These are phyloP conservation scores for Orthosia cruda DNA, from an alignment of 2,888 invertebrate species.

Conservation along the genomic window DNA sequence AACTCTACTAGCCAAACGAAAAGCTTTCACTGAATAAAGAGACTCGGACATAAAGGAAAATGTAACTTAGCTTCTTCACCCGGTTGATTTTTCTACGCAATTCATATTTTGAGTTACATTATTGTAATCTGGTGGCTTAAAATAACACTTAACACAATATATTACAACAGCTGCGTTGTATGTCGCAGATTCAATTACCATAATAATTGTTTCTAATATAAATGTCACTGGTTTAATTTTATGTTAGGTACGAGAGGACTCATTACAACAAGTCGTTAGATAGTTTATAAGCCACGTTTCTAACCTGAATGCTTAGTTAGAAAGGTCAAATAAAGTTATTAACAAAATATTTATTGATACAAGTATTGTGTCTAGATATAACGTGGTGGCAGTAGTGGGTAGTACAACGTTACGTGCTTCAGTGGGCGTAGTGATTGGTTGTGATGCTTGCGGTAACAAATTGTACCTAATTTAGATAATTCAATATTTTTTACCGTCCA, in stretches of 20 bases:
- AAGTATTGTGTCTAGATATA: slow-evolving; percentile 23
- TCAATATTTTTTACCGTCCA: slow-evolving; percentile 65
- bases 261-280: slow-evolving; percentile 45
- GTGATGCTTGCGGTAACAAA: slow-evolving; percentile 66
- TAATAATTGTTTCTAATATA: slow-evolving; percentile 54
- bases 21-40: background rate
- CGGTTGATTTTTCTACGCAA: too few relatives aligned
- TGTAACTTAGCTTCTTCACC: background rate
- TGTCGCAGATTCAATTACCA: slow-evolving; percentile 32
- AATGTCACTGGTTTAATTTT: slow-evolving; percentile 51
- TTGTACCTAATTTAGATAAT: slow-evolving; percentile 65
- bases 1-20: too few relatives aligned
- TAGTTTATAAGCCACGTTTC: slow-evolving; percentile 39
- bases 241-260: slow-evolving; percentile 21
- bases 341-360: slow-evolving; percentile 45
- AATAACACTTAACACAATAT: slow-evolving; percentile 11
- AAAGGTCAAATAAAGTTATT: slow-evolving; percentile 58
- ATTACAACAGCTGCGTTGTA: slow-evolving; percentile 27
- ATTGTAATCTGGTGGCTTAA: background rate
- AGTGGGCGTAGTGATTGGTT: slow-evolving; percentile 66
- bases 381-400: slow-evolving; percentile 34
- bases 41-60: background rate
- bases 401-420: slow-evolving; percentile 36
- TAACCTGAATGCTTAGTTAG: slow-evolving; percentile 41
- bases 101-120: slow-evolving; percentile 2